phyloP scores from a whole-genome alignment of 2,888 invertebrate genomes.

The Anaspis maculata region DNA sequence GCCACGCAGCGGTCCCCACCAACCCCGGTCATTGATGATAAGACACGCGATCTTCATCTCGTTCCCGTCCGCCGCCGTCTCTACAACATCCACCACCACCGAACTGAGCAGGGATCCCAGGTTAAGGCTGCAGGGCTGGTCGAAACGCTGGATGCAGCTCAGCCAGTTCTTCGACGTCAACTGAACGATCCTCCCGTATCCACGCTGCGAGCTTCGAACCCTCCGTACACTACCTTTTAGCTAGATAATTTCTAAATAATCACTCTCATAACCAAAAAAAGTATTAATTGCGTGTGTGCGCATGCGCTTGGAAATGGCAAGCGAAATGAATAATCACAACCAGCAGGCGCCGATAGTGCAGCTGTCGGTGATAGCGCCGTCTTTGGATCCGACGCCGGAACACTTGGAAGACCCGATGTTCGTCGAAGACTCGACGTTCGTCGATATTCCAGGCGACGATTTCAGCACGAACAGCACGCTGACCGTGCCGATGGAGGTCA shows the following conservation, averaged over 20 bases:
- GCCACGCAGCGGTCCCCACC: not conserved
- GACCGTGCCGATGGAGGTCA: not conserved
- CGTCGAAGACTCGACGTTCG: too few species aligned
- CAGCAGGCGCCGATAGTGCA: conserved; percentile 22
- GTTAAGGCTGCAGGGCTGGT: conserved; percentile 49
- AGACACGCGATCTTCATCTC: too few species aligned
- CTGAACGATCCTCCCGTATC: too few species aligned
- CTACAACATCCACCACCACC: too few species aligned
- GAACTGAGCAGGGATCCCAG: conserved; percentile 51
- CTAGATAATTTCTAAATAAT: too few species aligned
- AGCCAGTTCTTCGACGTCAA: conserved; percentile 4
- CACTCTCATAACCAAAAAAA: not conserved
- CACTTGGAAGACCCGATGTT: too few species aligned
- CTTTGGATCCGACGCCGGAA: not conserved
- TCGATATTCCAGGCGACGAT: too few species aligned
- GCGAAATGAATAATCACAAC: conserved; percentile 5
- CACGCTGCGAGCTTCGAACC: too few species aligned
- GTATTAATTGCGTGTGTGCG: not conserved
- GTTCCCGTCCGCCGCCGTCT: too few species aligned
- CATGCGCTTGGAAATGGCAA: too few species aligned
- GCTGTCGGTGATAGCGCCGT: conserved; percentile 12
- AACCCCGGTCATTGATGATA: not conserved
- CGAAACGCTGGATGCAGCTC: conserved; percentile 33
- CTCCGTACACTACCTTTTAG: too few species aligned
- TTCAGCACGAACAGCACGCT: not conserved